Conservation (phyloP, 2,888 invertebrate species). For the Cerceris rybyensis region DNA sequence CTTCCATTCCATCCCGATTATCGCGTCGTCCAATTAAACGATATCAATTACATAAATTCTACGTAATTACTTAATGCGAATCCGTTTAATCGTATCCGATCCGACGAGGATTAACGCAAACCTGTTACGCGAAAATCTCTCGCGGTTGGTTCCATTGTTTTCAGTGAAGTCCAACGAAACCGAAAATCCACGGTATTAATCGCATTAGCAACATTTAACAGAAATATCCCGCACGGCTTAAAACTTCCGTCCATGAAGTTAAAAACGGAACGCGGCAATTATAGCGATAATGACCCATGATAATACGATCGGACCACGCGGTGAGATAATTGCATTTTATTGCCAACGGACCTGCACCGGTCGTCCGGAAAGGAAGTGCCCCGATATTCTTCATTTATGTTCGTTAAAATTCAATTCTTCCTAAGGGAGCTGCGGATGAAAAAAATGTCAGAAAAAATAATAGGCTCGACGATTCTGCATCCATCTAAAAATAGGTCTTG, state of each 20-base stretch:
- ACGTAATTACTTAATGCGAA: conserved; percentile 2
- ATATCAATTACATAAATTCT: conserved; percentile 1
- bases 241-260: conserved; percentile 1
- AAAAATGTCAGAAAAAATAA: background rate
- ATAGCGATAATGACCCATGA: conserved; percentile 31
- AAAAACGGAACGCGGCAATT: conserved; percentile 36
- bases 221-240: background rate
- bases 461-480: too few species aligned
- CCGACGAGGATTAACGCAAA: background rate
- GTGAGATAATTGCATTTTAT: conserved; percentile 49
- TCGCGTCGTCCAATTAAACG: background rate
- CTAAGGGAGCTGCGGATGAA: conserved; percentile 29
- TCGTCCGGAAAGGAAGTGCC: conserved; percentile 22
- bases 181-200: conserved; percentile 17
- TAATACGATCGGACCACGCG: conserved; percentile 42
- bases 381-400: conserved; percentile 39
- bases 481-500: too few species aligned
- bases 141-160: conserved; percentile 1
- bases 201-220: background rate
- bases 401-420: conserved; percentile 41
- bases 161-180: background rate
- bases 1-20: too few species aligned
- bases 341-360: conserved; percentile 11
- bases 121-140: background rate
- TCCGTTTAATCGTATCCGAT: background rate